Base-by-base conservation (phyloP, 1,140 invertebrate genomes). In the Pseudachorutes palmiensis region DNA sequence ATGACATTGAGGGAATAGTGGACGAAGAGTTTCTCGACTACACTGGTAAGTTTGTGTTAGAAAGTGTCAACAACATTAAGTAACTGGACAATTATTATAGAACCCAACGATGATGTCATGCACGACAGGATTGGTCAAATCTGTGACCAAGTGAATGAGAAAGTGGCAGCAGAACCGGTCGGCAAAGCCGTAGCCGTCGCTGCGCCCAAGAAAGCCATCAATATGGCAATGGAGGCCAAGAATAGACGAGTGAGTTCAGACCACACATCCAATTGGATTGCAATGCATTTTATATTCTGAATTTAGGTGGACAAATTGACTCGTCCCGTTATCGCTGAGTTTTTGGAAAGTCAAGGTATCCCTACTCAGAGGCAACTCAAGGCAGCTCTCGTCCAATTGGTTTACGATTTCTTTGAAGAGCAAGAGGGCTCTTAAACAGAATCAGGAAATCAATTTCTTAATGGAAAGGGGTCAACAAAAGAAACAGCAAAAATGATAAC, bases 101-200 rank as follows among this genome's bases (percentile, higher is more conserved):
- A 66, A 45, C 65, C 65, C 9, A 66, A 61, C 45, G 30, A 60
- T 26, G 65, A 60, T 19, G 16, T 41, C n/a, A 66, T 66, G 65
- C n/a, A 28, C 19, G 19, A 22, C 2, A 2, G 65, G 26, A 16
- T 66, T n/a, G 55, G 57, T 16, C 16, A 1, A 12, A 33, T 61
- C 16, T 31, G 28, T 61, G 59, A 61, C 9, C 5, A 61, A 31
- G 9, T 61, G 24, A 33, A 61, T 16, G 19, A 61, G 9, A 29
- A 9, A 5, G 59, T 24, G 3, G 59, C 22, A 61, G 22, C 12
- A 9, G n/a, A 58, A 58, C n/a, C 28, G n/a, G 55, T 58, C 28
- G 12, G 12, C 9, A 9, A 45, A 16, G 12, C 51, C 51, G 51
- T 24, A 3, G 9, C 14, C 12, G 9, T 5, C 5, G 12, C 51